These are phyloP conservation scores for Carollia perspicillata DNA, from an alignment of 2,113 vertebrate genomes.

Conservation along the genomic window DNA sequence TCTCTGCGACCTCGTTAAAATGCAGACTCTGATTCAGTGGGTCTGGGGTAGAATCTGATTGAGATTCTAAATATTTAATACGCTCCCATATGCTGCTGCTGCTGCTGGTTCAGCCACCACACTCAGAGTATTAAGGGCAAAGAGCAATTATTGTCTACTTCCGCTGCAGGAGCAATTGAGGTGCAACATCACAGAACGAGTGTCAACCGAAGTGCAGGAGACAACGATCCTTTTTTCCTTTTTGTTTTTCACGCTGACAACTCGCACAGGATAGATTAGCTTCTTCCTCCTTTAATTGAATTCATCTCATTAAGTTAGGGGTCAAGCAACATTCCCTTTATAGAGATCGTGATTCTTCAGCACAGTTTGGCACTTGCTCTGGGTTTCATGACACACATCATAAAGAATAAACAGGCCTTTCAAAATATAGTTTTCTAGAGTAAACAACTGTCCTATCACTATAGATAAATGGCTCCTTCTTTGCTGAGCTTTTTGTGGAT, in stretches of 20 bases:
- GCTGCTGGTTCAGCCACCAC: not conserved
- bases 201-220: not conserved
- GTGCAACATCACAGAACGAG: not conserved
- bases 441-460: not conserved
- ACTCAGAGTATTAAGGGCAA: not conserved
- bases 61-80: not conserved
- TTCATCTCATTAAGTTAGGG: slow-evolving; percentile 46
- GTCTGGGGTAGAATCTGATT: not conserved
- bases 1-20: not conserved
- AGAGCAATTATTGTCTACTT: not conserved
- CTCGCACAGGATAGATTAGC: not conserved
- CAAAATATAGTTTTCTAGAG: not conserved
- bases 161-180: slow-evolving; percentile 10
- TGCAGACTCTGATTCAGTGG: not conserved
- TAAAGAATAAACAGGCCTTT: not conserved
- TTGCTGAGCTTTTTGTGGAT: not conserved
- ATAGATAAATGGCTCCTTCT: not conserved
- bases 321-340: not conserved
- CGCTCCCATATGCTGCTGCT: not conserved
- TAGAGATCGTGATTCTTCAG: not conserved
- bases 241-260: not conserved
- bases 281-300: slow-evolving; percentile 47
- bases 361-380: not conserved
- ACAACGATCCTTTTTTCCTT: not conserved
- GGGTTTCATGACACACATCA: not conserved